phyloP scores from a whole-genome alignment of 2,797 vertebrate genomes.

The Neomorphus geoffroyi region DNA sequence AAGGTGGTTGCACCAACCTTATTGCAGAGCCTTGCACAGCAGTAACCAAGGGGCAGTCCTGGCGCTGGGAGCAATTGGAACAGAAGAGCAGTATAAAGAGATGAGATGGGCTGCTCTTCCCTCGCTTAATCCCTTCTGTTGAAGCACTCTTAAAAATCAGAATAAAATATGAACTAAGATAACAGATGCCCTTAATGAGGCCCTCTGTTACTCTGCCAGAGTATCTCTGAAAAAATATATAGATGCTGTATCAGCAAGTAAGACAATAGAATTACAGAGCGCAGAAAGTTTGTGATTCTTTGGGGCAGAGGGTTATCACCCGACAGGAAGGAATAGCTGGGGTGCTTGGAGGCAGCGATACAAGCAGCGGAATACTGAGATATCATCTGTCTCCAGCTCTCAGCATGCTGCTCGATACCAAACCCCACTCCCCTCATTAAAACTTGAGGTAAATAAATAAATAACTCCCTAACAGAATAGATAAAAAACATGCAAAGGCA shows the following conservation, averaged over 20 bases:
- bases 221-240: slow-evolving; percentile 49
- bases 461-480: neutral
- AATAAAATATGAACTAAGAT: slow-evolving; percentile 76
- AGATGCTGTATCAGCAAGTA: slow-evolving; percentile 67
- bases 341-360: neutral
- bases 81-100: slow-evolving; percentile 53
- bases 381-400: neutral
- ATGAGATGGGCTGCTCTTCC: slow-evolving; percentile 55
- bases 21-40: slow-evolving; percentile 41
- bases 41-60: slow-evolving; percentile 25
- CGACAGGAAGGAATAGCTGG: slow-evolving; percentile 3
- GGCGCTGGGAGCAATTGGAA: slow-evolving; percentile 33
- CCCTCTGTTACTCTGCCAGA: slow-evolving; percentile 66
- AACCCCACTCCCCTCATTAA: neutral
- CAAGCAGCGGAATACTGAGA: neutral
- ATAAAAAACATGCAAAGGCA: neutral
- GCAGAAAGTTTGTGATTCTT: slow-evolving; percentile 47
- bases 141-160: slow-evolving; percentile 72
- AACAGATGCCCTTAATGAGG: slow-evolving; percentile 73
- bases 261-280: slow-evolving; percentile 53
- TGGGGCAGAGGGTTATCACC: slow-evolving; percentile 28
- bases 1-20: slow-evolving; percentile 4
- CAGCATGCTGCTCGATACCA: neutral
- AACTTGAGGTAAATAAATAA: slow-evolving; percentile 7
- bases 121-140: slow-evolving; percentile 63